Base-by-base conservation (phyloP, 1,140 invertebrate species). In the Drosophila nikananu region DNA sequence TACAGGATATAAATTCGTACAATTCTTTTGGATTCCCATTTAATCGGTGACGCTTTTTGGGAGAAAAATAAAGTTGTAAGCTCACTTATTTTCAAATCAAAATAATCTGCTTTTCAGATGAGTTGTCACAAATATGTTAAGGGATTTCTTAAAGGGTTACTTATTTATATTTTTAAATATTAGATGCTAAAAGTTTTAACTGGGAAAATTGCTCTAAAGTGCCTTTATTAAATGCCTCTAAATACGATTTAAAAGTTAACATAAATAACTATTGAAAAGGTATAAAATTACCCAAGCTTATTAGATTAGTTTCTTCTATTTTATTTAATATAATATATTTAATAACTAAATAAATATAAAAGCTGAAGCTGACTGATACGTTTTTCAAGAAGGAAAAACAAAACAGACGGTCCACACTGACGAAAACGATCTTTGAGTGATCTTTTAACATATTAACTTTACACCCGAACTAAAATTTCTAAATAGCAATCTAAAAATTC, bases 1-100 rank as follows among this genome's bases (percentile, higher is more conserved):
- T 67, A 67, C 60, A 5, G 59, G 23, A 49, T 30, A 67, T 49
- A 65, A 64, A 67, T 64, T 64, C 25, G 32, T 5, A 37, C 39
- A 67, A 46, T 58, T 48, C 30, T 21, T 19, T 21, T 3, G 41
- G 13, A 62, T 30, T 39, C 25, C 32, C n/a, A 63, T 35, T 65
- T 42, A 30, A 64, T 66, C 8, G 58, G 13, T 25, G 8, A 17
- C 63, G 12, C 25, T n/a, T 42, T 41, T 62, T 23, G 30, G n/a
- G 1, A 23, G 30, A 23, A 54, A n/a, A 55, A 55, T 54, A 54
- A 54, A 37, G 52, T 54, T 35, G 32, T 35, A 21, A 54, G 52
- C 52, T 54, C 19, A 3, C 10, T 21, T 35, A 15, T 54, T 54
- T 21, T 54, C 19, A 17, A 35, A 9, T 55, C 19, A 0, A 23